Conservation (phyloP, 2,888 invertebrate genomes). For the Lucinisca nassula region DNA sequence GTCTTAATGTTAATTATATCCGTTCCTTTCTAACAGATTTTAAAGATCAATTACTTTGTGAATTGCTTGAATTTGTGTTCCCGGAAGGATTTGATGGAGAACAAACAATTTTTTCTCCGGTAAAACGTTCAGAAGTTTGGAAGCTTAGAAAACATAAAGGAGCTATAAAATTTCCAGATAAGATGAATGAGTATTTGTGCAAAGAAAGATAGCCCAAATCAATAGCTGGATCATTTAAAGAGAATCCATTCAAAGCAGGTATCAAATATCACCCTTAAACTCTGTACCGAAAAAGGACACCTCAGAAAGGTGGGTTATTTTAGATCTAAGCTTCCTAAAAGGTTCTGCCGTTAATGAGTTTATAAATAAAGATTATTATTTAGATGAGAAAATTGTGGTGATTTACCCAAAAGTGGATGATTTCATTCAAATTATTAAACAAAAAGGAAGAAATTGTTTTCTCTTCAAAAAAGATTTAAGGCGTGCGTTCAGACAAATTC, state of each 20-base stretch:
- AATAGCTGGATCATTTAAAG: background rate
- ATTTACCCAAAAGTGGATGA: conserved; percentile 2
- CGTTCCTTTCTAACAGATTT: too few species aligned
- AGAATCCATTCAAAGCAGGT: background rate
- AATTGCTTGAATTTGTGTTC: too few species aligned
- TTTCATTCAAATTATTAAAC: background rate
- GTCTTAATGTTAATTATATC: too few species aligned
- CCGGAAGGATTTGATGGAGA: too few species aligned
- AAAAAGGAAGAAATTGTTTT: too few species aligned
- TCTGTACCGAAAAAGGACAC: conserved; percentile 5
- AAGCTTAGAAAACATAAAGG: conserved; percentile 7
- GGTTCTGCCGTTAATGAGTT: background rate
- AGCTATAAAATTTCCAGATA: background rate
- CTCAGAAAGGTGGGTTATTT: background rate
- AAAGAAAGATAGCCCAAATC: background rate
- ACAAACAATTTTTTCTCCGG: too few species aligned
- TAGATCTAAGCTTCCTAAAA: conserved; percentile 9
- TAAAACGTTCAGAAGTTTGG: too few species aligned
- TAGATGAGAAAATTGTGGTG: background rate
- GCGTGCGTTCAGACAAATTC: background rate
- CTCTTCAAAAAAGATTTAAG: background rate
- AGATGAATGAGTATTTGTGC: background rate
- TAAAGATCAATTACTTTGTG: too few species aligned
- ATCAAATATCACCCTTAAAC: conserved; percentile 3
- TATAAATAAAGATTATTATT: background rate